Base-by-base conservation (phyloP, 2,113 vertebrate species). In the Toxotes jaculatrix region DNA sequence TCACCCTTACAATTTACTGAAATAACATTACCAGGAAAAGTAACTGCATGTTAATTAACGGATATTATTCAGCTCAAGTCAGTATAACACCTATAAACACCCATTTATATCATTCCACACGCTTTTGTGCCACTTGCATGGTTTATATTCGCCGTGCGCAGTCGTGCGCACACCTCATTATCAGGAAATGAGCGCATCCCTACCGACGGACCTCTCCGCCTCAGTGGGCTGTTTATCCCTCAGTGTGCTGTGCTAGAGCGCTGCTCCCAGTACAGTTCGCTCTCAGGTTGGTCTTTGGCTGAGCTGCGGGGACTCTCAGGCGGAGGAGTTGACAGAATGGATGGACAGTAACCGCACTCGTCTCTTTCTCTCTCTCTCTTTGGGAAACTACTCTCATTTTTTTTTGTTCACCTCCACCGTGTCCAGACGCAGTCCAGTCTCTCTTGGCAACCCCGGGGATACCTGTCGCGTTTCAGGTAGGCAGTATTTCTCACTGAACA, bases 401-500 rank as follows among this genome's bases (percentile, higher is more conserved):
- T 1, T 27, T 27, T 45, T 4, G 3, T 27, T 59, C 57, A 1
- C 49, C 57, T 60, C 17, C 45, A 16, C 45, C 14, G 47, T 51
- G 32, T 13, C 34, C 34, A 5, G 5, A 10, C 21, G 17, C 31
- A 12, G 19, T 19, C 40, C 59, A 53, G 11, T 56, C 14, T 68
- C 61, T 81, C n/a, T 45, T 12, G 34, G 34, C n/a, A 61, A 57
- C 59, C 72, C 17, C 3, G 31, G n/a, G 23, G 67, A 80, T 72
- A 83, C 80, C 77, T 84, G 68, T 83, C 73, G 72, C 77, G 19
- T 43, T 53, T 64, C 55, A 73, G 81, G 77, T 80, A 69, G 60
- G 71, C 45, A 17, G 45, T 49, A 49, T 5, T 8, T 40, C 42
- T 59, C 56, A 0, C 38, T 40, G 7, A 40, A 21, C 51, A 47